Evolutionary conservation across 2,888 invertebrate genomes (phyloP).

Genomic region (Caradrina clavipalpis): DNA sequence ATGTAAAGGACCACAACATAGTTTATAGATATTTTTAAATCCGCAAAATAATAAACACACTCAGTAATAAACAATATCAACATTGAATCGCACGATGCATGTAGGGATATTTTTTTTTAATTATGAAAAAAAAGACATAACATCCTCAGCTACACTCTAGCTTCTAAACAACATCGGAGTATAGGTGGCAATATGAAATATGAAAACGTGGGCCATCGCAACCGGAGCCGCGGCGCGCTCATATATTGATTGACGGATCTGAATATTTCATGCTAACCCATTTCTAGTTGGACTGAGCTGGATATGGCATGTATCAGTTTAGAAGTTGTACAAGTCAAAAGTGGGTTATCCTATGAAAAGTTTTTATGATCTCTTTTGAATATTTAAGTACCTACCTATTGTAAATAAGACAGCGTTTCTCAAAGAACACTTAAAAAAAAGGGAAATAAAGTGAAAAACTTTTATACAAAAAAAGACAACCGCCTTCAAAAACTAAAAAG

Average conservation of each 20-base stretch:
- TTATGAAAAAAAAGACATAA: neutral
- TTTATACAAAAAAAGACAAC: neutral
- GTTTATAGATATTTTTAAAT: too few species aligned
- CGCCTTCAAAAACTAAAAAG: too few species aligned
- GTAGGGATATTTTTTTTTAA: neutral
- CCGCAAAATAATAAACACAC: too few species aligned
- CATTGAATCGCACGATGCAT: too few species aligned
- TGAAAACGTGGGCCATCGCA: slow-evolving; percentile 70
- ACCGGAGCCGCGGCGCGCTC: slow-evolving; percentile 61
- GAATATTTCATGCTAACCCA: slow-evolving; percentile 73
- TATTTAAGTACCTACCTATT: neutral
- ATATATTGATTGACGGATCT: slow-evolving; percentile 81
- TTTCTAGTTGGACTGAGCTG: slow-evolving; percentile 56
- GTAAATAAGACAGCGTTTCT: too few species aligned
- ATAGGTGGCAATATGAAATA: slow-evolving; percentile 81
- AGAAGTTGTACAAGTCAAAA: slow-evolving; percentile 21
- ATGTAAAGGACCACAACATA: too few species aligned
- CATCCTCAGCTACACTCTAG: neutral
- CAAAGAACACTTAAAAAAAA: neutral
- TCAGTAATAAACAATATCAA: too few species aligned
- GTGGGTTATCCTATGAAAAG: slow-evolving; percentile 10
- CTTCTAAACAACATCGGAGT: slow-evolving; percentile 66
- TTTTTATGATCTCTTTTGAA: neutral
- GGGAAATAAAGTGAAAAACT: too few species aligned
- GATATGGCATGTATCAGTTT: slow-evolving; percentile 45